phyloP scores from a whole-genome alignment of 2,113 vertebrate species.

The Phaethon lepturus region DNA sequence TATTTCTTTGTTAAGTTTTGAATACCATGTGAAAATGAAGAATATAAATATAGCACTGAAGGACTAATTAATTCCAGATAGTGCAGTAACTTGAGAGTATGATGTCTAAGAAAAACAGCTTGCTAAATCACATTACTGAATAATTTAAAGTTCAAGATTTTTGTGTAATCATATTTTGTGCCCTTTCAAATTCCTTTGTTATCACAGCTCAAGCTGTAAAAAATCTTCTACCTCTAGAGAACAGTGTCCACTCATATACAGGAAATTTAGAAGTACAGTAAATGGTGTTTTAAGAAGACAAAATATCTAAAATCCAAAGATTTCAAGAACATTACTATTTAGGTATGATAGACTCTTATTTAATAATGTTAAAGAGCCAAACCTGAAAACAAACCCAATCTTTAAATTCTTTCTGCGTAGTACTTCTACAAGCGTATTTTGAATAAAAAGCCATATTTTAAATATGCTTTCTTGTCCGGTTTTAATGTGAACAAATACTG shows the following conservation, averaged over 20 bases:
- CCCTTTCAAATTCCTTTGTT: constrained; percentile 53
- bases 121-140: background rate
- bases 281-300: background rate
- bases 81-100: background rate
- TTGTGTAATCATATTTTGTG: background rate
- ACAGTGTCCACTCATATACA: background rate
- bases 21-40: background rate
- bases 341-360: background rate
- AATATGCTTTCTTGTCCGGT: background rate
- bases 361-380: background rate
- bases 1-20: constrained; percentile 16
- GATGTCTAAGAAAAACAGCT: background rate
- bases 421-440: background rate
- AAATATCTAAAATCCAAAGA: background rate
- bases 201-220: background rate
- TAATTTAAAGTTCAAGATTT: background rate
- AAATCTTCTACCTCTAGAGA: background rate
- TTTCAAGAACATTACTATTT: background rate
- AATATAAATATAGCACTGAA: background rate
- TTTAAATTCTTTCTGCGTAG: background rate
- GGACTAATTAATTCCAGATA: background rate
- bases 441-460: background rate
- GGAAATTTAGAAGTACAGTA: background rate
- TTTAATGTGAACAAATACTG: background rate
- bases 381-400: background rate